phyloP scores from a whole-genome alignment of 2,888 invertebrate genomes.

The Amitus sp. region DNA sequence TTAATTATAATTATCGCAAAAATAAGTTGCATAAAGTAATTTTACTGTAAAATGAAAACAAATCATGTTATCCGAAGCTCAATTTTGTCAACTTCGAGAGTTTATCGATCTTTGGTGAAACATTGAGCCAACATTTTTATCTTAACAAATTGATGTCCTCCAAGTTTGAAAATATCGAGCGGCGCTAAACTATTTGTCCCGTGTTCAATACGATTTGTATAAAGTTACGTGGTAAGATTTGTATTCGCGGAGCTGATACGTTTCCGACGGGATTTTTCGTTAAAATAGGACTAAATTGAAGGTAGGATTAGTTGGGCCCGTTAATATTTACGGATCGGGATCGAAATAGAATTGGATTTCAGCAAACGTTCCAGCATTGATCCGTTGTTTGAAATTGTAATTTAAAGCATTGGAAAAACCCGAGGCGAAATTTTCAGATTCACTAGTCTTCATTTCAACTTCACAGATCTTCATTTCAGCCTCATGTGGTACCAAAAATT shows the following conservation, averaged over 20 bases:
- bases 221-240: slow-evolving; percentile 13
- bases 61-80: slow-evolving; percentile 3
- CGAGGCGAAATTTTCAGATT: too few species aligned
- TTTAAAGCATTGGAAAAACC: too few species aligned
- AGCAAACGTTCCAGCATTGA: too few species aligned
- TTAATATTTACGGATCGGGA: slow-evolving; percentile 50
- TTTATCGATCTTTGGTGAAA: neutral
- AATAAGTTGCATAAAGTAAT: slow-evolving; percentile 7
- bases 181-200: neutral
- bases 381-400: too few species aligned
- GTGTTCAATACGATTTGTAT: slow-evolving; percentile 11
- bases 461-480: too few species aligned
- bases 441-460: too few species aligned
- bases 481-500: too few species aligned
- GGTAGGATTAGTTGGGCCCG: slow-evolving; percentile 51
- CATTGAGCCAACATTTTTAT: too few species aligned
- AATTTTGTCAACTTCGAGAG: neutral
- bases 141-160: too few species aligned
- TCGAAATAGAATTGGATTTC: neutral
- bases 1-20: neutral
- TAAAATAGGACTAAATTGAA: slow-evolving; percentile 30
- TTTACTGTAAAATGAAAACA: slow-evolving; percentile 10
- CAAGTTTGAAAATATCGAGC: neutral
- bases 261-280: slow-evolving; percentile 22
- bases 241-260: slow-evolving; percentile 27